Conservation (phyloP, 2,113 vertebrate species). For the Archilochus colubris region DNA sequence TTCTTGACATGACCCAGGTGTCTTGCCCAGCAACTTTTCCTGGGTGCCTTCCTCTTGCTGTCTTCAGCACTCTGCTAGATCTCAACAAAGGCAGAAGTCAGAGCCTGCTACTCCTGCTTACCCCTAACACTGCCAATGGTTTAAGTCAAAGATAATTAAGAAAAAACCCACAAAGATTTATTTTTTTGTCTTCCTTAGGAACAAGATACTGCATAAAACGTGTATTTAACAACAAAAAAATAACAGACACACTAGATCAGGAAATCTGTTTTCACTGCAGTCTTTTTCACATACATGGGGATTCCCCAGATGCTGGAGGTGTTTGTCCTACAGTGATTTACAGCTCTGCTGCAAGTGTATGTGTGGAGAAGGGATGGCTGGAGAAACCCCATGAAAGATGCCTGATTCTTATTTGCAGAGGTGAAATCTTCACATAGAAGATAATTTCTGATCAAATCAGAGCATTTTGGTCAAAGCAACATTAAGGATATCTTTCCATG, state of each 20-base stretch:
- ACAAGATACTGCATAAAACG: neutral
- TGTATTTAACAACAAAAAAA: neutral
- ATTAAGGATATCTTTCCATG: neutral
- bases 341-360: neutral
- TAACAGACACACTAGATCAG: too few relatives aligned
- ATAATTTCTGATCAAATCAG: neutral
- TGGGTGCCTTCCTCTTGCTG: neutral
- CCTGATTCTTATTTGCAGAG: neutral
- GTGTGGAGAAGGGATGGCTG: neutral
- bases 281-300: neutral
- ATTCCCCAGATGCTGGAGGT: neutral
- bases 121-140: accelerated
- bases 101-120: neutral
- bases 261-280: neutral
- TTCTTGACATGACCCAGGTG: neutral
- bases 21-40: neutral
- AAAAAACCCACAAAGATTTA: neutral
- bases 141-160: neutral
- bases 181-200: neutral
- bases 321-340: neutral
- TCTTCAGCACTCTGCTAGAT: neutral
- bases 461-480: neutral
- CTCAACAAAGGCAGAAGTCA: neutral
- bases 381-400: neutral
- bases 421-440: neutral